Base-by-base conservation (phyloP, 2,113 vertebrate genomes). In the Delphinus delphis region DNA sequence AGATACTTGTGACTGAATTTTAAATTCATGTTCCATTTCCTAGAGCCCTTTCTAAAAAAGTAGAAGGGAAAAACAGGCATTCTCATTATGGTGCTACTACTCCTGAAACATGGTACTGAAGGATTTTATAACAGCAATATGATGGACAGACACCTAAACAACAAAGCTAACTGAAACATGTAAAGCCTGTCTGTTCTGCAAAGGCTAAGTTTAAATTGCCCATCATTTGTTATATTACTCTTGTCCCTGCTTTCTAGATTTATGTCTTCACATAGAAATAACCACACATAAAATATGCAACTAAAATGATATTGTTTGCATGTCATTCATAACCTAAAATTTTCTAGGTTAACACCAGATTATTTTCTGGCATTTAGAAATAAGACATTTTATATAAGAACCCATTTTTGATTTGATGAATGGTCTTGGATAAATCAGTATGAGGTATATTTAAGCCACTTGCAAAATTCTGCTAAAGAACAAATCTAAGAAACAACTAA, bases 341-440 rank as follows among this genome's bases (percentile, higher is more conserved):
- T 38, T 82, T 85, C 68, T 70, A 93, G 77, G 86, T 68, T 53
- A 87, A 93, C 60, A 90, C 23, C 33, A 83, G 86, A 58, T 92
- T 94, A 53, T 74, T 96, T 95, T 55, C 67, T 91, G 68, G 25
- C 55, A 63, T 93, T 97, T 82, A 88, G 58, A 94, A 96, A 88
- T 60, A 92, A 94, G 85, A 36, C 2, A n/a, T 95, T 95, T 91
- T 92, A 74, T 41, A 6, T 83, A 93, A 88, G 68, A 73, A 87
- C 47, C 74, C 41, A 36, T 58, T 95, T 97, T 76, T 82, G 6
- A 94, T 83, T 95, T 95, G 82, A 94, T 91, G 44, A 31, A 17
- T 58, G 23, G 76, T 96, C 81, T 97, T 77, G 68, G 36, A 70
- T 79, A 97, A 94, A 93, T 68, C 55, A 53, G 18, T 36, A 47